Base-by-base conservation (phyloP, 2,797 vertebrate genomes). In the Chaenodraco wilsoni region DNA sequence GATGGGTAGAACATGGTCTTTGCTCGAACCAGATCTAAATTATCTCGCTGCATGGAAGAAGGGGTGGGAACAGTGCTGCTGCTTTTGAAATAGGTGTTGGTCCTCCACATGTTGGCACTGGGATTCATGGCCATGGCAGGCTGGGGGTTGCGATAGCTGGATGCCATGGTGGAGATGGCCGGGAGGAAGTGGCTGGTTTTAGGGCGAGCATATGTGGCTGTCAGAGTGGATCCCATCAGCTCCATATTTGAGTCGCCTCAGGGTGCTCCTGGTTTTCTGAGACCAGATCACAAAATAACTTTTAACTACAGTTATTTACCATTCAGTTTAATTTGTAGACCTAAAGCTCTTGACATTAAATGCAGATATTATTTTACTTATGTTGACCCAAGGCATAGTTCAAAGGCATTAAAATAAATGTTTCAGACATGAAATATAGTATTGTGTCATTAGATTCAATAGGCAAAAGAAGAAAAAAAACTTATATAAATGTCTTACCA, bases 131-230 rank as follows among this genome's bases (percentile, higher is more conserved):
- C 83, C 65, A 91, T 58, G 50, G 89, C 86, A 1, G 95, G 95
- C 77, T 94, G 92, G 11, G 81, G 76, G 85, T 92, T 94, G 82
- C 87, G 96, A 59, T 96, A 98, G 91, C 94, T 96, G 21, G 96
- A 94, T 1, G 95, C 84, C 93, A 93, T 88, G 56, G 95, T 94
- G 82, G 94, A 94, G 89, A 98, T 95, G 85, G 96, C 94, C 0
- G 98, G 97, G 48, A 98, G 93, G 70, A 97, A 96, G 86, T 90
- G 95, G 80, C 93, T 80, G 41, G 94, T 94, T 84, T 91, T 95
- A 21, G 96, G 96, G 16, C 94, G 95, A 75, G 93, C 84, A 2
- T 95, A 96, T 0, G 91, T 95, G 31, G 96, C 92, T 0, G 89
- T 93, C 72, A 96, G 74, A 9, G 96, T 96, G 40, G 96, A 96